These are phyloP conservation scores for Barbus barbus DNA, from an alignment of 2,113 vertebrate species.

Conservation along the genomic window DNA sequence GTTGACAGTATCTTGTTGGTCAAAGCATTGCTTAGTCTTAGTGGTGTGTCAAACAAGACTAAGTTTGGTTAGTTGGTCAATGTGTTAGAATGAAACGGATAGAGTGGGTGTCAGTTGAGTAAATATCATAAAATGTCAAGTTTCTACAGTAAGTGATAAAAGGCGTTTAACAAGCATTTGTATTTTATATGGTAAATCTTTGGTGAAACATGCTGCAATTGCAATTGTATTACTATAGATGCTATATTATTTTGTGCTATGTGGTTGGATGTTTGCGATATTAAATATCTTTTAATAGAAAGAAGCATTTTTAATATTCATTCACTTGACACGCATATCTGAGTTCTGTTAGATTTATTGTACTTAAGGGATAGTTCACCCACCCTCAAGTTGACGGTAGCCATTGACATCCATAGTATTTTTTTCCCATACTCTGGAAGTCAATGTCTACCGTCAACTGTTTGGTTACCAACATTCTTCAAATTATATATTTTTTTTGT, in stretches of 20 bases:
- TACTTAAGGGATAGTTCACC: neutral
- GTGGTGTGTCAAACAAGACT: neutral
- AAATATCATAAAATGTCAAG: neutral
- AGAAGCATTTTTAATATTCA: neutral
- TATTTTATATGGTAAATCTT: neutral
- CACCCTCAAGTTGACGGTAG: no score
- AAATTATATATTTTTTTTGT: no score
- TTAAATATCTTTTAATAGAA: neutral
- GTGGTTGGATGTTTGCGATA: neutral
- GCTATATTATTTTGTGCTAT: neutral
- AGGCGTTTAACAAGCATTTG: neutral
- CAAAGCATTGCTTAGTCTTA: neutral
- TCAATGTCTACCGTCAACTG: no score
- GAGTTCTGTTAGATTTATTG: neutral
- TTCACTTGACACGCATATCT: neutral
- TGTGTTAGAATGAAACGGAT: neutral
- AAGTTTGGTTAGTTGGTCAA: neutral
- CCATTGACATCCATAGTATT: no score
- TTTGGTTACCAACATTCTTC: no score
- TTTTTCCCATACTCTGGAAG: no score
- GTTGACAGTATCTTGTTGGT: neutral
- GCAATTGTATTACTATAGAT: neutral
- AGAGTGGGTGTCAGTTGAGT: neutral
- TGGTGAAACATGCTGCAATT: neutral
- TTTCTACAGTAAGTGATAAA: neutral